Percentiles rank a stretch among this genome's conserved stretches.
phyloP scores from a whole-genome alignment of 1,140 invertebrate species.

The Zophobas morio region DNA sequence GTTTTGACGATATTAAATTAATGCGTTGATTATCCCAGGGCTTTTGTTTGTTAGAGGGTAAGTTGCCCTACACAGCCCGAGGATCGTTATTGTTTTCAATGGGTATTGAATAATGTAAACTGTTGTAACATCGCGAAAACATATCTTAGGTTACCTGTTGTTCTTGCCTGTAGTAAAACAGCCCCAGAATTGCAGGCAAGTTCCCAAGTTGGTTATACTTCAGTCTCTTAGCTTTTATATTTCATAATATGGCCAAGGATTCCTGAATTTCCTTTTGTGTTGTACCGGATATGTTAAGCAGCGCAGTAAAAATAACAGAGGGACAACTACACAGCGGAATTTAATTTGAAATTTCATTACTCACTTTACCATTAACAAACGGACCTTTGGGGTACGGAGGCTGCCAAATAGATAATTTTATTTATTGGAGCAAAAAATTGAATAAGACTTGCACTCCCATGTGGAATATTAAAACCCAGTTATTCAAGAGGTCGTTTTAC shows the following conservation, averaged over 20 bases:
- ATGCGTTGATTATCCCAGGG: constrained; percentile 43
- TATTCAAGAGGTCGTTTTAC: too few relatives aligned
- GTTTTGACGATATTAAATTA: constrained; percentile 44
- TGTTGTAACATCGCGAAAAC: constrained; percentile 40
- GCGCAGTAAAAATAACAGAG: constrained; percentile 12
- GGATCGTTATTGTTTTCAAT: constrained; percentile 43
- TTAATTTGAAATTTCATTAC: background rate
- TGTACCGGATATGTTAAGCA: constrained; percentile 34
- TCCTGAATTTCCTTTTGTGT: constrained; percentile 26
- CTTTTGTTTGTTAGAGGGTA: constrained; percentile 40
- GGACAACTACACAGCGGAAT: background rate
- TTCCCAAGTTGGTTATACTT: constrained; percentile 41
- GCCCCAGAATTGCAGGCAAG: constrained; percentile 25
- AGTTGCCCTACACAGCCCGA: constrained; percentile 19
- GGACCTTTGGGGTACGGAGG: too few relatives aligned
- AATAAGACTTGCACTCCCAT: too few relatives aligned
- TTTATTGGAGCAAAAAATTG: too few relatives aligned
- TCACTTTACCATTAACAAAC: too few relatives aligned
- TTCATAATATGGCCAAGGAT: constrained; percentile 40
- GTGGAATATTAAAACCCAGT: too few relatives aligned
- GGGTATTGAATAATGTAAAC: constrained; percentile 44
- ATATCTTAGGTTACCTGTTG: constrained; percentile 47
- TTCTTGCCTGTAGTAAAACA: constrained; percentile 33
- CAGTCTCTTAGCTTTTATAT: constrained; percentile 45
- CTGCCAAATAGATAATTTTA: too few relatives aligned